Evolutionary conservation across 2,113 vertebrate species (phyloP).

Genomic region (Ardeotis arabs): DNA sequence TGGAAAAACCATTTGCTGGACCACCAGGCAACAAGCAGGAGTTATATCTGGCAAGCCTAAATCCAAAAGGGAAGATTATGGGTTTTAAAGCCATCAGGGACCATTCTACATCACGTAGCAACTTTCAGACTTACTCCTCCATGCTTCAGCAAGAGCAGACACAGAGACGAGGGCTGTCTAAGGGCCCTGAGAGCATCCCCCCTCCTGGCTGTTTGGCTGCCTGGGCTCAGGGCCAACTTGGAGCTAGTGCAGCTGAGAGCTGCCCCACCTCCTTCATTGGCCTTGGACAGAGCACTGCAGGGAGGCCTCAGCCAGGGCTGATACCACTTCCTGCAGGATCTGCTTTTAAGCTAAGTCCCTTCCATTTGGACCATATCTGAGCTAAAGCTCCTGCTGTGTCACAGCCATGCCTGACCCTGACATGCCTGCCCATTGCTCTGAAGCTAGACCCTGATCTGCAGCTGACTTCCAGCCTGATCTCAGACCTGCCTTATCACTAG

Average conservation of each 20-base stretch:
- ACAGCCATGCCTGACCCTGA: neutral
- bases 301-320: neutral
- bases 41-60: neutral
- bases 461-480: neutral
- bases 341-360: neutral
- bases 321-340: neutral
- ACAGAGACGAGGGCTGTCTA: neutral
- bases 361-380: neutral
- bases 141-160: neutral
- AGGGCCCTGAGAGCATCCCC: neutral
- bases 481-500: neutral
- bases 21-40: neutral
- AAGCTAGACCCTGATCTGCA: neutral
- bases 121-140: neutral
- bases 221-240: neutral
- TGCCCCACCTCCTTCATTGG: neutral
- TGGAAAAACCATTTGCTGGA: constrained; percentile 13
- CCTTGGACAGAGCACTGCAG: neutral
- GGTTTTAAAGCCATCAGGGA: neutral
- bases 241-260: neutral
- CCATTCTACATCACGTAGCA: neutral
- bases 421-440: neutral
- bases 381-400: neutral
- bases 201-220: neutral
- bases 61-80: neutral